Conservation (phyloP, 2,113 vertebrate genomes). For the Notarius lentiginosus region DNA sequence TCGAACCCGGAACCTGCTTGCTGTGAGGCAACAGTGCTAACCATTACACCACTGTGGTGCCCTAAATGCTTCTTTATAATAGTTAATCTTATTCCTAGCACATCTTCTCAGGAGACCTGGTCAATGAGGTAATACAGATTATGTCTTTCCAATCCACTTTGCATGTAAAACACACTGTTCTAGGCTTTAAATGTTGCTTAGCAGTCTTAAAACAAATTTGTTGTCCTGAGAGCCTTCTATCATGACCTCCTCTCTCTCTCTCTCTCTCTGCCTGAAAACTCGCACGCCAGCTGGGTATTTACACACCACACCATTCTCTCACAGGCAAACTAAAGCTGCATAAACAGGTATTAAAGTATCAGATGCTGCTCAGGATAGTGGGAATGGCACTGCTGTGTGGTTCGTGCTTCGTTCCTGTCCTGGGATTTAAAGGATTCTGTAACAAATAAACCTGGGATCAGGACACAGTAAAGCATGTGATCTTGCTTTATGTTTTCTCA, state of each 20-base stretch:
- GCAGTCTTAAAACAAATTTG: neutral
- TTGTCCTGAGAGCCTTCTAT: neutral
- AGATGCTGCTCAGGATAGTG: slow-evolving; percentile 4
- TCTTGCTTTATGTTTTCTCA: neutral
- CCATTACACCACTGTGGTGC: too few species aligned
- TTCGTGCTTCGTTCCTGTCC: neutral
- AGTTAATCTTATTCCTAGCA: neutral
- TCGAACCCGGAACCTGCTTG: too few species aligned
- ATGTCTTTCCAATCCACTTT: neutral
- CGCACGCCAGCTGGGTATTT: neutral
- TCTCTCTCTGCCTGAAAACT: neutral
- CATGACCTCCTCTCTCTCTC: neutral
- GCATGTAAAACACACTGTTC: neutral
- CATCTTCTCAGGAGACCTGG: neutral
- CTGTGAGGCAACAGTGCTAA: too few species aligned
- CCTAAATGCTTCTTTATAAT: too few species aligned
- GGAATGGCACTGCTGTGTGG: slow-evolving; percentile 6
- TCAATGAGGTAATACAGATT: neutral
- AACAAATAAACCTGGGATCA: neutral
- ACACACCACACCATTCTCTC: slow-evolving; percentile 5
- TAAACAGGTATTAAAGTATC: slow-evolving; percentile 37
- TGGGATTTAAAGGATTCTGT: slow-evolving; percentile 2
- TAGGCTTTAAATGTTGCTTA: neutral
- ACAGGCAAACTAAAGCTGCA: neutral
- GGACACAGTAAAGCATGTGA: neutral